Evolutionary conservation across 2,113 vertebrate species (phyloP).

Genomic region (Athene noctua): DNA sequence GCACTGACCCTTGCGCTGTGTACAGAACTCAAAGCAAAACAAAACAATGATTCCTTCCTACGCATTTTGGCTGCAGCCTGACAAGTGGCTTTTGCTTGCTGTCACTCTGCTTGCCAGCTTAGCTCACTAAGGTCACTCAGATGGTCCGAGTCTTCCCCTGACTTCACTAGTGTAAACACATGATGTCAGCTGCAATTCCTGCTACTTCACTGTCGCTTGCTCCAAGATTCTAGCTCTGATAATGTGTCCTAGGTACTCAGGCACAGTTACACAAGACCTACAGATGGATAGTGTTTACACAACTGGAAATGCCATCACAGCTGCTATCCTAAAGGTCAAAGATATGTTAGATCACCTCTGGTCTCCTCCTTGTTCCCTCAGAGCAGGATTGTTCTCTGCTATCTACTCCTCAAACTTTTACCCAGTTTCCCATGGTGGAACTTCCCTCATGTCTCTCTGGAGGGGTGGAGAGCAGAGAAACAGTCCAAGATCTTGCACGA

Average conservation of each 20-base stretch:
- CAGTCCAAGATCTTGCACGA: neutral
- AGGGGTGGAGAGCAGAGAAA: constrained; percentile 9
- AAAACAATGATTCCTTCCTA: constrained; percentile 9
- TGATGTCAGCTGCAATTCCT: constrained; percentile 26
- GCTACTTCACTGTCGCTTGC: constrained; percentile 13
- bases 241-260: constrained; percentile 39
- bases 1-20: neutral
- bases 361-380: neutral
- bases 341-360: constrained; percentile 41
- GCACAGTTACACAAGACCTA: constrained; percentile 45
- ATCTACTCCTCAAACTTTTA: constrained; percentile 3
- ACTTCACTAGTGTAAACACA: constrained; percentile 49
- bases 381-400: constrained; percentile 6
- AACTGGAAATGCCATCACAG: constrained; percentile 44
- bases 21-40: neutral
- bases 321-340: constrained; percentile 51
- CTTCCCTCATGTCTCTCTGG: constrained; percentile 11
- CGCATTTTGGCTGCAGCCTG: neutral
- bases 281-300: constrained; percentile 52
- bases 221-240: constrained; percentile 45
- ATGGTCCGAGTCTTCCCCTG: constrained; percentile 27
- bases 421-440: constrained; percentile 30
- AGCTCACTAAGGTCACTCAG: constrained; percentile 33
- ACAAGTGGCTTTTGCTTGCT: constrained; percentile 8
- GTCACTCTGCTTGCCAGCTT: neutral